Evolutionary conservation across 2,113 vertebrate genomes (phyloP), one percentile per base, ranked within the genome.

Genomic region (Chaetura pelagica): DNA sequence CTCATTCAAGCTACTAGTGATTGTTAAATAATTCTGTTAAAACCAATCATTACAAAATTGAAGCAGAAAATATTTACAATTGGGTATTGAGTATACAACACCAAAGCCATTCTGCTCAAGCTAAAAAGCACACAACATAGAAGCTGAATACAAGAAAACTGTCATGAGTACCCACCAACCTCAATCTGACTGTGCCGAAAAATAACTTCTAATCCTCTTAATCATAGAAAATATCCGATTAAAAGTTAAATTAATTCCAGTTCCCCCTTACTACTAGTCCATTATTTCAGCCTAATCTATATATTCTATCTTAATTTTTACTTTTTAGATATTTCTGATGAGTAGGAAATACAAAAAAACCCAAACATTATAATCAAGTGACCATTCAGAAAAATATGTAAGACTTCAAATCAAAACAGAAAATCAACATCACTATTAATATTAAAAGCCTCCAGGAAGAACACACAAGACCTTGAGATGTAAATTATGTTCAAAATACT

Each of bases 61-160:
- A 1, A 72, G 10, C 23, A 79, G 18, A 4, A 64, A 8, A 3
- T 16, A 27, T 58, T 91, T 74, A 71, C 7, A 67, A 6, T 0
- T 40, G 24, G 5, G 18, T 21, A 27, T n/a, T 24, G 2, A 0
- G 12, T 32, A 55, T 15, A 81, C 34, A 58, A 76, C 29, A 38
- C 38, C 38, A 78, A 84, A 54, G 52, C 5, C 8, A 12, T 55
- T 87, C 3, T n/a, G 5, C 12, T 63, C 2, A 1, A 49, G 17
- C 29, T 79, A 63, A 54, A 55, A 79, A 87, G n/a, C 20, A 74
- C 14, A n/a, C 3, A 12, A 6, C 18, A 69, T 0, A 1, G 32
- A 61, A 13, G 14, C 0, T 29, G 19, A 51, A 6, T 3, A 16
- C 12, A 76, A 54, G 18, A 10, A 42, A 42, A 1, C 6, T 26